phyloP scores from a whole-genome alignment of 2,797 vertebrate genomes.

The Sebastes taczanowskii region DNA sequence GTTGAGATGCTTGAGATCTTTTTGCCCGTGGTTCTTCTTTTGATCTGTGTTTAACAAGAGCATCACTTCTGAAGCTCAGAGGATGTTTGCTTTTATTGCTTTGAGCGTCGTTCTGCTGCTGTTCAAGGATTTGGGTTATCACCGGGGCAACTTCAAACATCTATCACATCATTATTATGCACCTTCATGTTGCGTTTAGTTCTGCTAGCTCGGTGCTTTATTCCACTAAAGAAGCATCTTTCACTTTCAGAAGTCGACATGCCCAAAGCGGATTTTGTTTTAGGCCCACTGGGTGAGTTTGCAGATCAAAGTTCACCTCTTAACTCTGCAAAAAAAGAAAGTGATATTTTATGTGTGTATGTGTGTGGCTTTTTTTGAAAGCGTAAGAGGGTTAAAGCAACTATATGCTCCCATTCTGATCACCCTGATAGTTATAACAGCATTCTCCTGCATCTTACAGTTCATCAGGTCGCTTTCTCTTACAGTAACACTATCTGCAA shows the following conservation, averaged over 20 bases:
- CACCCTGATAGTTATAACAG: background rate
- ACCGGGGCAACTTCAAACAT: background rate
- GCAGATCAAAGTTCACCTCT: too few species aligned
- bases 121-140: slow-evolving; percentile 1
- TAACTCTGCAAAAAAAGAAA: background rate
- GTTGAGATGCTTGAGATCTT: background rate
- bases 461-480: background rate
- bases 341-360: background rate
- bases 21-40: background rate
- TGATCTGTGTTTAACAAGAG: slow-evolving; percentile 12
- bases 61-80: background rate
- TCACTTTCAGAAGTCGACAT: background rate
- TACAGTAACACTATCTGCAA: background rate
- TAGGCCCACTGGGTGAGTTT: background rate
- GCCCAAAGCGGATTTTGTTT: background rate
- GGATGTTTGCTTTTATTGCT: background rate
- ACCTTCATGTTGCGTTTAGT: background rate
- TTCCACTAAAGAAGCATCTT: background rate
- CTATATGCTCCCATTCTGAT: too few species aligned
- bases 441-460: background rate
- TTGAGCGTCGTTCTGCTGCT: background rate
- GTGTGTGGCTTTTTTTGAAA: background rate
- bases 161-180: background rate
- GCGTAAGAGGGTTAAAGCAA: too few species aligned
- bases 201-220: background rate